A percentile compares a stretch with the other conserved stretches of the same genome.
Conservation (phyloP, 2,888 invertebrate genomes). For the Helobdella robusta region DNA sequence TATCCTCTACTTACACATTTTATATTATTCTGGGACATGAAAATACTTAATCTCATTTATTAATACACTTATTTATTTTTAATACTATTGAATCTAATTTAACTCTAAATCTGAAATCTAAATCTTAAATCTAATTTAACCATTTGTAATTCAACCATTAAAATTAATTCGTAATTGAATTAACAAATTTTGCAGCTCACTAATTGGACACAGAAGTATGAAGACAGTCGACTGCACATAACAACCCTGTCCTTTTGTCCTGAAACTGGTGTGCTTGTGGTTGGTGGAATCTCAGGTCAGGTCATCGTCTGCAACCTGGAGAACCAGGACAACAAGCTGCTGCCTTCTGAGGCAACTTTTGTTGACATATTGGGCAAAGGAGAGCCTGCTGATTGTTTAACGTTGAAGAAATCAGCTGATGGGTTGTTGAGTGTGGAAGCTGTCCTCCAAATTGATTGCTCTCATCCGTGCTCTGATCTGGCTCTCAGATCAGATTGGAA, state of each 20-base stretch:
- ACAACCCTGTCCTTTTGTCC: constrained; percentile 80
- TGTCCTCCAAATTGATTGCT: constrained; percentile 79
- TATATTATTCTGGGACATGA: too few relatives aligned
- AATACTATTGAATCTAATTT: too few relatives aligned
- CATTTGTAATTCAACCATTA: too few relatives aligned
- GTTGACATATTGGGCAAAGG: constrained; percentile 86
- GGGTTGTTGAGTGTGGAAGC: constrained; percentile 65
- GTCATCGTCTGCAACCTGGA: constrained; percentile 59
- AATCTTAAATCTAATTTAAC: too few relatives aligned
- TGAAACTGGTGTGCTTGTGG: constrained; percentile 71
- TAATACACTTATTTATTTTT: too few relatives aligned
- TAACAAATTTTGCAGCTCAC: constrained; percentile 95
- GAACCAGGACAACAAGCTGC: constrained; percentile 42
- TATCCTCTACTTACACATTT: too few relatives aligned
- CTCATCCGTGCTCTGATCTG: constrained; percentile 82
- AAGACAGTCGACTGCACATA: constrained; percentile 77
- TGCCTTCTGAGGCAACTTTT: constrained; percentile 51
- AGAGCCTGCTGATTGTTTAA: constrained; percentile 60
- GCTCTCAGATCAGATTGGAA: constrained; percentile 84
- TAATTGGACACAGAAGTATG: constrained; percentile 47
- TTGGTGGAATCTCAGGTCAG: constrained; percentile 91
- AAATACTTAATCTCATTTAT: too few relatives aligned
- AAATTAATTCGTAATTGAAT: too few relatives aligned
- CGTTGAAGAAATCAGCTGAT: constrained; percentile 57
- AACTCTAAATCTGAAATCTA: too few relatives aligned